phyloP scores from a whole-genome alignment of 1,140 invertebrate species.

The Saccostrea echinata region DNA sequence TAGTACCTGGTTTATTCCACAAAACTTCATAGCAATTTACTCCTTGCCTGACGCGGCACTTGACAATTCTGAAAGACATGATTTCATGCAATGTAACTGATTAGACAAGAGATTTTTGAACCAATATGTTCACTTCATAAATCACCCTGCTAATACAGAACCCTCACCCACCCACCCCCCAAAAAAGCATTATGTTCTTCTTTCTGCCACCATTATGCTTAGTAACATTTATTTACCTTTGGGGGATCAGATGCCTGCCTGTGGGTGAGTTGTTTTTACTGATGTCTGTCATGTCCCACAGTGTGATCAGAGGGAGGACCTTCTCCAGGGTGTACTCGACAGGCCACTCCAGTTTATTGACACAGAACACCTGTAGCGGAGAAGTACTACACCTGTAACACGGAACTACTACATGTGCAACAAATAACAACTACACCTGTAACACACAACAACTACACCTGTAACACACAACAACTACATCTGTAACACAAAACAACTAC shows the following conservation, averaged over 20 bases:
- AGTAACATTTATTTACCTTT: not conserved
- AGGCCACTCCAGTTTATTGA: constrained; percentile 63
- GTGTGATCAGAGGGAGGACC: constrained; percentile 61
- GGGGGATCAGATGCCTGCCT: not conserved
- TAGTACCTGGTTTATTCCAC: constrained; percentile 15
- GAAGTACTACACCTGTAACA: not conserved
- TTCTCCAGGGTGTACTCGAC: constrained; percentile 62
- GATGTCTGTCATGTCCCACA: constrained; percentile 71
- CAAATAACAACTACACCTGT: too few relatives aligned
- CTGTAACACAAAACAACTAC: too few relatives aligned
- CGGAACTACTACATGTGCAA: too few relatives aligned
- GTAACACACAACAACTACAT: too few relatives aligned
- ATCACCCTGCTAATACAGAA: too few relatives aligned
- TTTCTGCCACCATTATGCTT: not conserved
- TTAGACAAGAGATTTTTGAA: too few relatives aligned
- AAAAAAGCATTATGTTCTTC: too few relatives aligned
- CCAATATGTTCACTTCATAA: too few relatives aligned
- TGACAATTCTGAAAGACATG: constrained; percentile 25
- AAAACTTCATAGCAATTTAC: constrained; percentile 16
- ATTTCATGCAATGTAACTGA: not conserved
- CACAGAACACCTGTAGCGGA: constrained; percentile 53
- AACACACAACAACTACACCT: too few relatives aligned
- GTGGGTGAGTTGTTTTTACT: not conserved
- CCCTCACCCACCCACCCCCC: too few relatives aligned
- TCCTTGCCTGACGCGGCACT: constrained; percentile 5